Percentiles rank a stretch among this genome's conserved stretches.
These are phyloP conservation scores for Zoanthus sociatus DNA, from an alignment of 92 coral and sea anemone genomes.

Conservation along the genomic window DNA sequence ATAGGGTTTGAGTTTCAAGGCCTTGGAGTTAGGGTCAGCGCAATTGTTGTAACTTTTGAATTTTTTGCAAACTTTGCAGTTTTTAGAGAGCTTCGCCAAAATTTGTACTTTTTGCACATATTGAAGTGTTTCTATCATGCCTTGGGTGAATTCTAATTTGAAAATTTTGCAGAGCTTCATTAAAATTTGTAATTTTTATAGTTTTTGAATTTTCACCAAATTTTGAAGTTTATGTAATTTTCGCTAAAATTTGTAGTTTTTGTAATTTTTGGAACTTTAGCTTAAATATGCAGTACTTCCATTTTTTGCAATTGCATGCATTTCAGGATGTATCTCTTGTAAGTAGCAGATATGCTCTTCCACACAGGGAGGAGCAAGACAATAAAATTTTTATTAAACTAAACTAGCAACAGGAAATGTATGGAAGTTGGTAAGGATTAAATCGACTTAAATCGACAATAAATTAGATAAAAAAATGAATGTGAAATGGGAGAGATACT, in stretches of 20 bases:
- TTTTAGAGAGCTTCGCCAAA: slow-evolving; percentile 10
- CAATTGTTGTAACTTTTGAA: slow-evolving; percentile 5
- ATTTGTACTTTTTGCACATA: slow-evolving; percentile 7
- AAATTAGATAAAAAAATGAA: background rate
- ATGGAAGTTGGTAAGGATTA: background rate
- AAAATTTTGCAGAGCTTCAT: slow-evolving; percentile 6
- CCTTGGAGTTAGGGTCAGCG: slow-evolving; percentile 6
- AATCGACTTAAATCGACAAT: too few species aligned
- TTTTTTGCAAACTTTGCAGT: slow-evolving; percentile 4
- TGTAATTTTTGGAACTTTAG: background rate
- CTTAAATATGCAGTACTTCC: background rate
- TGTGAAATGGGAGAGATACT: background rate
- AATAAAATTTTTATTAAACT: too few species aligned
- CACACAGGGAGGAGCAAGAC: too few species aligned
- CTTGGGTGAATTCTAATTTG: slow-evolving; percentile 17
- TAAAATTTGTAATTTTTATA: background rate
- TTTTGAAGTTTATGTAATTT: slow-evolving; percentile 2
- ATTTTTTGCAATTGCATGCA: too few species aligned
- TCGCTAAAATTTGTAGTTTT: background rate
- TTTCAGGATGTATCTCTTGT: too few species aligned
- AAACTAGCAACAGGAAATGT: background rate
- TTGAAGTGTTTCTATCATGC: slow-evolving; percentile 10
- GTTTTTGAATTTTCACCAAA: background rate
- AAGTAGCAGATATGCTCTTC: too few species aligned
- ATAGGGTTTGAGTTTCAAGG: slow-evolving; percentile 21